These are phyloP conservation scores for Smutsia gigantea DNA, from an alignment of 2,797 vertebrate genomes.

Conservation along the genomic window DNA sequence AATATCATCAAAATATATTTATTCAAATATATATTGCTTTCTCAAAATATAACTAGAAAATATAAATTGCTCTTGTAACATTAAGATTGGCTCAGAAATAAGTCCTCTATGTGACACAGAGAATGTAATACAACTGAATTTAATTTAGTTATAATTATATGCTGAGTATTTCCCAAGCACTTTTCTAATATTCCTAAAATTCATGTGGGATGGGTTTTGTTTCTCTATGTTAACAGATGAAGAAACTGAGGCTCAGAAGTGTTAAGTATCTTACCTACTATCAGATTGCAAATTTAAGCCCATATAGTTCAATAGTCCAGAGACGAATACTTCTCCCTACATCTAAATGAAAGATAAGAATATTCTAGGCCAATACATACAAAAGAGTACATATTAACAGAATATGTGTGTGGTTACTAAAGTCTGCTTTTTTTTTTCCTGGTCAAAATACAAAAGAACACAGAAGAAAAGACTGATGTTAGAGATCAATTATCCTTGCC, in stretches of 20 bases:
- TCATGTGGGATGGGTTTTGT: not conserved
- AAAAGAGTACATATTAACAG: not conserved
- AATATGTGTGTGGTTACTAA: not conserved
- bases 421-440: not conserved
- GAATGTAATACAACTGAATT: not conserved
- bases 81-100: conserved; percentile 26
- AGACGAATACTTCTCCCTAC: not conserved
- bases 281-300: not conserved
- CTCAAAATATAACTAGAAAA: conserved; percentile 17
- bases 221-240: not conserved
- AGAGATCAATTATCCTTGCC: not conserved
- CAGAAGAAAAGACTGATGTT: not conserved
- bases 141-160: not conserved
- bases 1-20: conserved; percentile 15
- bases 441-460: conserved; percentile 36
- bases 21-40: not conserved
- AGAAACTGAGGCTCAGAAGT: not conserved
- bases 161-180: not conserved
- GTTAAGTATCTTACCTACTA: not conserved
- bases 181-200: conserved; percentile 23
- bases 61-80: not conserved
- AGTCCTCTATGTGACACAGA: not conserved
- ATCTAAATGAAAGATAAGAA: not conserved
- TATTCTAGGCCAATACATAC: not conserved
- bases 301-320: not conserved